Base-by-base conservation (phyloP, 2,113 vertebrate genomes). In the Pterocles burchelli region DNA sequence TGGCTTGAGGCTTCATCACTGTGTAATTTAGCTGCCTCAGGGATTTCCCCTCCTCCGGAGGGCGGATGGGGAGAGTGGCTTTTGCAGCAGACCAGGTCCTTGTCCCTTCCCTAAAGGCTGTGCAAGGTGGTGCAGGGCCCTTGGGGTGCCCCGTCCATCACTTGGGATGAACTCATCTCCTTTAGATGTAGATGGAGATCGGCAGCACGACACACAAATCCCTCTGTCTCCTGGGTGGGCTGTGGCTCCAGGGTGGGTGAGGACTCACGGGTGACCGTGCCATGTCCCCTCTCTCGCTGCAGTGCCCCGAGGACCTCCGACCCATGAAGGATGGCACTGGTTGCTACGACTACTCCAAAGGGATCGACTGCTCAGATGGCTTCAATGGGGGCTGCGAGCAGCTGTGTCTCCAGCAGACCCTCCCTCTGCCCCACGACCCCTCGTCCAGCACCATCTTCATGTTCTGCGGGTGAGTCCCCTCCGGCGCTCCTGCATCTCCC, bases 301-400 rank as follows among this genome's bases (percentile, higher is more conserved):
- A 99, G 99, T 99, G 99, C 95, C 99, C 99, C 0, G 98, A 98
- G 95, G 99, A 99, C 58, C 98, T 99, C 96, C 98, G 98, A 82
- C 99, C 99, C 68, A 99, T 99, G 99, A 99, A 99, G 97, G 99
- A 99, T 2, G 99, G 99, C 78, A 99, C 99, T 0, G 99, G 99
- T 85, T 99, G 99, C 98, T 99, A 99, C 24, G 99, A 99, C 97
- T 99, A 98, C 98, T 99, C 99, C 81, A 99, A 98, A 97, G 99
- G 99, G 77, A 99, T 99, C 1, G 99, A 99, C 98, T 99, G 99
- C 97, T 99, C 99, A 0, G 99, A 99, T 8, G 99, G 99, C 91
- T 99, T 99, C 98, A 99, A 99, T 2, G 99, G 99, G 0, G 99
- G 99, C 92, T 99, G 99, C 1, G 99, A 99, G 97, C 99, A 99